Base-by-base conservation (phyloP, 2,113 vertebrate genomes). In the Eubucco bourcierii region DNA sequence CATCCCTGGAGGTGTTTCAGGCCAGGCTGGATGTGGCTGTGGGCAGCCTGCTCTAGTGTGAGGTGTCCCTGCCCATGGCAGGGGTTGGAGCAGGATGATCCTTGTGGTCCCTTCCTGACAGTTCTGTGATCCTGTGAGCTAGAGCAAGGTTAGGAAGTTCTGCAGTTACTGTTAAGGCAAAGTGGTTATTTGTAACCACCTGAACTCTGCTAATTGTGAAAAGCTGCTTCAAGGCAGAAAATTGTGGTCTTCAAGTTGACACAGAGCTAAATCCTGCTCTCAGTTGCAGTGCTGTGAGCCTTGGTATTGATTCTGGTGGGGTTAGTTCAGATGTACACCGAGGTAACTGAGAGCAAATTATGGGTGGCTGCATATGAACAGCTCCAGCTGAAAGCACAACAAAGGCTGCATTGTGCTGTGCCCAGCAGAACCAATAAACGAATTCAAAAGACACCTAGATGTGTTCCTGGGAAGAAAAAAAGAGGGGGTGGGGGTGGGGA, bases 361-460 rank as follows among this genome's bases (percentile, higher is more conserved):
- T 15, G 85, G 85, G 95, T 88, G 82, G 81, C 85, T 74, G 73
- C 52, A 66, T 63, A 95, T 67, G 90, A 97, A 94, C 68, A 87
- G 87, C 80, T 93, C 67, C 7, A 66, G 89, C 94, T 76, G 20
- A 53, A 93, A 86, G 86, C 83, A 56, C 66, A 97, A 98, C 97
- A 98, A 98, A 98, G 98, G 41, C 91, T 25, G 93, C 63, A 98
- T 97, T 98, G 96, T 98, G 92, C 97, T 95, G 33, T 24, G 58
- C 61, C 60, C 20, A 27, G 97, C 95, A 91, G 93, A 96, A 93
- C 96, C 93, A 98, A 93, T 96, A 97, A 97, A 97, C 21, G 28
- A 96, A 96, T 95, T 97, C 97, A 97, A 94, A 96, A 97, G 98
- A 98, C 97, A 97, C 94, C 96, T 97, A 97, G 97, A 97, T 97